A percentile compares a stretch with the other conserved stretches of the same genome.
These are phyloP conservation scores for Brachymystax lenok DNA, from an alignment of 2,797 vertebrate species.

Conservation along the genomic window DNA sequence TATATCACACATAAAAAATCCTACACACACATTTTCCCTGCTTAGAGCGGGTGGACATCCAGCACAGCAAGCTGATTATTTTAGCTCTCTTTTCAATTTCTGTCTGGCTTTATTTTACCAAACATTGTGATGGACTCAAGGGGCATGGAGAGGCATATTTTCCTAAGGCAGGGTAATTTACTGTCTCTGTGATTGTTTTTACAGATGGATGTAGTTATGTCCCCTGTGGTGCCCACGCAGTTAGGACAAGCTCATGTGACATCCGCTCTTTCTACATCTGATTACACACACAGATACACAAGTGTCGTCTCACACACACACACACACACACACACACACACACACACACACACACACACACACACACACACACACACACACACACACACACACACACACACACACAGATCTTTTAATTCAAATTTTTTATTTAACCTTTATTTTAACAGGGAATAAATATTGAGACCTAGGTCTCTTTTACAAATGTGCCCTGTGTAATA, in stretches of 20 bases:
- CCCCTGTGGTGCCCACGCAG: neutral
- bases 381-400: neutral
- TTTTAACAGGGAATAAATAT: too few species aligned
- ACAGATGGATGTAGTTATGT: constrained; percentile 47
- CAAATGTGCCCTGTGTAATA: too few species aligned
- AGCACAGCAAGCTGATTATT: neutral
- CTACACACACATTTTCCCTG: neutral
- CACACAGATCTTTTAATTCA: too few species aligned
- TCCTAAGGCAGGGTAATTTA: constrained; percentile 26
- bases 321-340: neutral
- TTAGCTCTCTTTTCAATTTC: neutral
- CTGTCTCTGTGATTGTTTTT: constrained; percentile 43
- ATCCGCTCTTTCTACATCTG: constrained; percentile 10
- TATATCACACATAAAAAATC: neutral
- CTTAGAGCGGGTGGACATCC: neutral
- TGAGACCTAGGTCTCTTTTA: too few species aligned
- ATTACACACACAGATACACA: neutral
- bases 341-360: neutral
- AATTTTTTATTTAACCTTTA: too few species aligned
- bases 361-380: neutral
- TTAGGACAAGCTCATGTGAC: constrained; percentile 13
- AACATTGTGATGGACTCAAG: neutral
- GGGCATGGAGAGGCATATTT: constrained; percentile 25
- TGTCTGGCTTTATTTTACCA: neutral
- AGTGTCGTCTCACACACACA: neutral